Conservation (phyloP, 2,113 vertebrate species). For the Asarcornis scutulata region DNA sequence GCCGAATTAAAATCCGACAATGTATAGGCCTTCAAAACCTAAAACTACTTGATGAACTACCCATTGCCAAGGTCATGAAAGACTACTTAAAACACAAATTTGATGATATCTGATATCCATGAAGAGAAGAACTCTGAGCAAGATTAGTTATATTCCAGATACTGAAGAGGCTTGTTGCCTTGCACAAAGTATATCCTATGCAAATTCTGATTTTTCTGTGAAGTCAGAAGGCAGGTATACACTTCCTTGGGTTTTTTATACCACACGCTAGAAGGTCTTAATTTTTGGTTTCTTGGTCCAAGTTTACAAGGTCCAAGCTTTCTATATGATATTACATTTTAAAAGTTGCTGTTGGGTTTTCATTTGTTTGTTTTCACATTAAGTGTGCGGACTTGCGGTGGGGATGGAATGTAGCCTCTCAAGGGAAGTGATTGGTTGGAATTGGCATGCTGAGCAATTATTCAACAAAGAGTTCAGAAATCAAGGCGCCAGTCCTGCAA, state of each 20-base stretch:
- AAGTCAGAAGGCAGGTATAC: slow-evolving; percentile 87
- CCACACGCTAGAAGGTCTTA: slow-evolving; percentile 81
- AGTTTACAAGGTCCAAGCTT: slow-evolving; percentile 80
- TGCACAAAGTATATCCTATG: slow-evolving; percentile 94
- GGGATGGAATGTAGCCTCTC: slow-evolving; percentile 55
- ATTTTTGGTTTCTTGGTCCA: slow-evolving; percentile 83
- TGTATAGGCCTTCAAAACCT: slow-evolving; percentile 97
- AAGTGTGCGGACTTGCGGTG: slow-evolving; percentile 49
- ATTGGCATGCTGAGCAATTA: slow-evolving; percentile 39
- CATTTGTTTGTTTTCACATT: slow-evolving; percentile 58
- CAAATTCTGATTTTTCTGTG: slow-evolving; percentile 87
- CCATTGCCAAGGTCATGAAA: slow-evolving; percentile 98
- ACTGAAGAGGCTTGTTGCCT: slow-evolving; percentile 81
- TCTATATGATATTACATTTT: slow-evolving; percentile 71
- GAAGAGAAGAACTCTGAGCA: slow-evolving; percentile 73
- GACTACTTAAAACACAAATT: slow-evolving; percentile 99
- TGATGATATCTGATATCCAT: slow-evolving; percentile 88
- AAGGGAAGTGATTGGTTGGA: slow-evolving; percentile 21
- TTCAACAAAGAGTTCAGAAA: background rate
- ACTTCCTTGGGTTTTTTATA: slow-evolving; percentile 79
- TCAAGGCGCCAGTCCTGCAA: background rate
- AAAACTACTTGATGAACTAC: slow-evolving; percentile 93
- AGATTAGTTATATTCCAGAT: slow-evolving; percentile 80
- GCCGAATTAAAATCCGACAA: slow-evolving; percentile 96
- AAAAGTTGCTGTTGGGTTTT: slow-evolving; percentile 40